phyloP scores from a whole-genome alignment of 92 coral and sea anemone genomes.

The Zoanthus sociatus region DNA sequence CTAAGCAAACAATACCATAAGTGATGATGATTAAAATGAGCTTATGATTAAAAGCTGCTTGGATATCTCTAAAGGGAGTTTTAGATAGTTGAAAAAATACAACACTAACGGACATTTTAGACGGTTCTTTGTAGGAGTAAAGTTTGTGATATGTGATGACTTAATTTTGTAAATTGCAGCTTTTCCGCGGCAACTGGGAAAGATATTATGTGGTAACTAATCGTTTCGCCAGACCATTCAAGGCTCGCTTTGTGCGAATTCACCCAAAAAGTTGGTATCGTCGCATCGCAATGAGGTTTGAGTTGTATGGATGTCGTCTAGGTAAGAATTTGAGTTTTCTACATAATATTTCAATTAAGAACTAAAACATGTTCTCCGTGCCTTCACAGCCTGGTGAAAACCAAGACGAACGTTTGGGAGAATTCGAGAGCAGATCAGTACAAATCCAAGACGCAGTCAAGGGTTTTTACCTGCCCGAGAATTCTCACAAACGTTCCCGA shows the following conservation, averaged over 20 bases:
- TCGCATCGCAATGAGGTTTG: conserved; percentile 65
- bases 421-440: too few species aligned
- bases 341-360: not conserved
- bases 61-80: too few species aligned
- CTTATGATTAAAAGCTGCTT: too few species aligned
- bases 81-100: too few species aligned
- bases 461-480: too few species aligned
- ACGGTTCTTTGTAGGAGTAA: not conserved
- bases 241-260: conserved; percentile 66
- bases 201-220: conserved; percentile 63
- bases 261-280: conserved; percentile 62
- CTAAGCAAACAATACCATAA: too few species aligned
- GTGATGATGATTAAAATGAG: too few species aligned
- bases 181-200: conserved; percentile 64
- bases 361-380: not conserved
- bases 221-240: conserved; percentile 57
- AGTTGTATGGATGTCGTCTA: conserved; percentile 65
- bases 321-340: conserved; percentile 23
- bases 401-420: too few species aligned
- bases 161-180: conserved; percentile 24
- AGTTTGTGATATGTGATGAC: not conserved
- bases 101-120: not conserved
- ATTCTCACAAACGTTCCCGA: too few species aligned
- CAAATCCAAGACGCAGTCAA: too few species aligned
- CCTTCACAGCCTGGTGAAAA: too few species aligned